Evolutionary conservation across 2,113 vertebrate species (phyloP).

Genomic region (Vanacampus margaritifer): DNA sequence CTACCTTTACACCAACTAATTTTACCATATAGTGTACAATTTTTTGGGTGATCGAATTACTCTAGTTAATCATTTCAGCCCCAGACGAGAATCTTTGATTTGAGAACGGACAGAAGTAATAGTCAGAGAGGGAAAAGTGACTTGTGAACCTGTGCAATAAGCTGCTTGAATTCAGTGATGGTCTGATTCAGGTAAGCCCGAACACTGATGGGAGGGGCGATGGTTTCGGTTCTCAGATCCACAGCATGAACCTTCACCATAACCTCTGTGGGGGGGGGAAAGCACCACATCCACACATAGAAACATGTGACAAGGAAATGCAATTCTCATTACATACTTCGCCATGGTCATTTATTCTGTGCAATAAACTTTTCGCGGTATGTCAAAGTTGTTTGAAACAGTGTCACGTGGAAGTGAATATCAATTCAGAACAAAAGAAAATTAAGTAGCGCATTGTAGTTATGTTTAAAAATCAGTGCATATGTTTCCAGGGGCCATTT

Average conservation of each 20-base stretch:
- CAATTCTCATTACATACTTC: neutral
- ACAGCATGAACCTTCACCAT: constrained; percentile 98
- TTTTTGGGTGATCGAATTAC: neutral
- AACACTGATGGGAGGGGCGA: constrained; percentile 85
- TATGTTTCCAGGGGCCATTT: no score
- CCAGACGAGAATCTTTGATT: neutral
- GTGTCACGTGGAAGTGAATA: no score
- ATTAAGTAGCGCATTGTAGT: no score
- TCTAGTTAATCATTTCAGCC: neutral
- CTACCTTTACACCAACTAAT: no score
- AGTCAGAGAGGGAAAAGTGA: constrained; percentile 10
- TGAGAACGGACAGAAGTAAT: neutral
- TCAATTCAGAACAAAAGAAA: no score
- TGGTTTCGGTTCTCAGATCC: constrained; percentile 86
- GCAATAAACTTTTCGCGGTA: no score
- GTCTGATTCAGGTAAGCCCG: constrained; percentile 96
- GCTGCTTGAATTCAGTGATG: constrained; percentile 91
- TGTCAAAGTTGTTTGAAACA: no score
- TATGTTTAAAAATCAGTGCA: no score
- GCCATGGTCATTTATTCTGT: no score
- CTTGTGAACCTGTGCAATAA: constrained; percentile 88
- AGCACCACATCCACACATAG: constrained; percentile 20
- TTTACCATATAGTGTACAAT: no score
- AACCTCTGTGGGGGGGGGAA: constrained; percentile 86
- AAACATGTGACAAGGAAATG: neutral